Conservation (phyloP, 2,113 vertebrate species). For the Pungitius pungitius region DNA sequence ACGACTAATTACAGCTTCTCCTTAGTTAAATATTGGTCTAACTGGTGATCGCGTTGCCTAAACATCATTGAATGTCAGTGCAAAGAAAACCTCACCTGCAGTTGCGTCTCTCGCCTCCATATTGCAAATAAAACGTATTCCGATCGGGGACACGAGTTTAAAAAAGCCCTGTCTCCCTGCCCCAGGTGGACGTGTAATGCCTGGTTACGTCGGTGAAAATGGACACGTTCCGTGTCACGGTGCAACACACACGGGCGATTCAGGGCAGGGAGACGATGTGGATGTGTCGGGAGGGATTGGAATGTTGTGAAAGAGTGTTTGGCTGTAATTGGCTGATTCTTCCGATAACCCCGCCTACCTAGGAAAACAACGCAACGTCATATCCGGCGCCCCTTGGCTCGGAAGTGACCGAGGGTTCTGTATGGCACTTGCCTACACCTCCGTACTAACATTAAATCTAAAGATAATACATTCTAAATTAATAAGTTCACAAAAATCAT, state of each 20-base stretch:
- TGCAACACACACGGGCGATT: constrained; percentile 4
- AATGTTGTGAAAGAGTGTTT: constrained; percentile 62
- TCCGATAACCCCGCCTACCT: neutral
- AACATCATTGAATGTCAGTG: constrained; percentile 3
- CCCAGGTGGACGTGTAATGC: constrained; percentile 40
- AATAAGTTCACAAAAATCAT: neutral
- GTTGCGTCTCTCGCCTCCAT: constrained; percentile 70
- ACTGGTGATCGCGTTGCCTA: neutral
- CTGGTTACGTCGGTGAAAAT: constrained; percentile 25
- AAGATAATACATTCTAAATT: too few relatives aligned
- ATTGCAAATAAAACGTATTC: neutral
- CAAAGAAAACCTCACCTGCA: constrained; percentile 63
- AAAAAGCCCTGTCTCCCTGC: constrained; percentile 19
- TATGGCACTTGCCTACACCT: neutral
- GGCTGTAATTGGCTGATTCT: constrained; percentile 55
- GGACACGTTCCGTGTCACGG: constrained; percentile 73
- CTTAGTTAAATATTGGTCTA: neutral
- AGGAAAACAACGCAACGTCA: constrained; percentile 13
- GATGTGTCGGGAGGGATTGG: constrained; percentile 15
- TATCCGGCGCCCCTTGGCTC: constrained; percentile 13
- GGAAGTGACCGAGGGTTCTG: neutral
- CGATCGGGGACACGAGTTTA: neutral
- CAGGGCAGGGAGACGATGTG: neutral
- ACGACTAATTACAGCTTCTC: neutral
- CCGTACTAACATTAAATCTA: neutral